These are phyloP conservation scores for Tupaia chinensis DNA, from an alignment of 2,113 vertebrate species.

Conservation along the genomic window DNA sequence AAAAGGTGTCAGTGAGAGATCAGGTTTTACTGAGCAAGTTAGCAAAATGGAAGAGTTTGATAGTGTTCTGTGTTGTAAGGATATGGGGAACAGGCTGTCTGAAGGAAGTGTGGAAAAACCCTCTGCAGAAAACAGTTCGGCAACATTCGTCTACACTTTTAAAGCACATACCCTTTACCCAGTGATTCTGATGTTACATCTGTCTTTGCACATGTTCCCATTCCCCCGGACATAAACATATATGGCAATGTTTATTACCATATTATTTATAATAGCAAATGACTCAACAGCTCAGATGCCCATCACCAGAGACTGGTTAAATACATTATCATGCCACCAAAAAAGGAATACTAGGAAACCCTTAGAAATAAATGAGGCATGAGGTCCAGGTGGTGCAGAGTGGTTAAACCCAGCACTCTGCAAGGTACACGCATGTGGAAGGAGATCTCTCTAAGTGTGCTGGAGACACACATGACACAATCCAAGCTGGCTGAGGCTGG, in stretches of 20 bases:
- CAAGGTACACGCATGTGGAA: no score
- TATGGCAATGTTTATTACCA: rapidly evolving
- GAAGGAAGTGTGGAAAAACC: not conserved
- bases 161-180: not conserved
- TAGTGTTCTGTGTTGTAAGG: not conserved
- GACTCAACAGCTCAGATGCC: not conserved
- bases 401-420: no score
- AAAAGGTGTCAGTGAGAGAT: not conserved
- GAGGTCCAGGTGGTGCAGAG: no score
- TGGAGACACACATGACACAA: no score
- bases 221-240: not conserved
- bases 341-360: not conserved
- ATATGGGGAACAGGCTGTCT: not conserved
- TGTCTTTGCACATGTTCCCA: not conserved
- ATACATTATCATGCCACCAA: not conserved
- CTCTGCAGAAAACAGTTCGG: not conserved
- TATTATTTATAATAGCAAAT: not conserved
- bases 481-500: no score
- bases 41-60: not conserved
- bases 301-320: not conserved
- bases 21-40: not conserved
- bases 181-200: no score
- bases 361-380: not conserved
- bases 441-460: no score
- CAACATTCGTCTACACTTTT: not conserved